phyloP scores from a whole-genome alignment of 92 coral and sea anemone genomes.

The Palythoa caribaeorum region DNA sequence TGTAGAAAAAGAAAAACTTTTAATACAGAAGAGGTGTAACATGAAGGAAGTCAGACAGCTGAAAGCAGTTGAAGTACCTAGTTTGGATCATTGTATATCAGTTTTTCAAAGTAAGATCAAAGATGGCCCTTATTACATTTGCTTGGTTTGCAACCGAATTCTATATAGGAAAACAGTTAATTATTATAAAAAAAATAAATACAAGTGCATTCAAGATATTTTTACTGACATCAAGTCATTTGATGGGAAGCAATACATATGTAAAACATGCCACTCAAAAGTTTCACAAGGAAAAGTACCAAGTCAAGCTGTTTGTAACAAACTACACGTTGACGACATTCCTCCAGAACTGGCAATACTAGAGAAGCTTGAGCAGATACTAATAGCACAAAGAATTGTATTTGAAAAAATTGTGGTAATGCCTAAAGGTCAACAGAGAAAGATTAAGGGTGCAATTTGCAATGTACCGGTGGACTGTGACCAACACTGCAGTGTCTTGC shows the following conservation, averaged over 20 bases:
- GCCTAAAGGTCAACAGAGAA: too few species aligned
- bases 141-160: constrained; percentile 42
- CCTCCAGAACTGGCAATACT: constrained; percentile 57
- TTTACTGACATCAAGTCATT: constrained; percentile 35
- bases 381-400: neutral
- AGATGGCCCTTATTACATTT: neutral
- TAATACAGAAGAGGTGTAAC: neutral
- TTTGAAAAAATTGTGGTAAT: neutral
- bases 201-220: neutral
- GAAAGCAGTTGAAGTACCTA: neutral
- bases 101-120: constrained; percentile 1
- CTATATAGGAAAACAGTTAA: constrained; percentile 51
- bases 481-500: neutral
- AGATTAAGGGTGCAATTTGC: too few species aligned
- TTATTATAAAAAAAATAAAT: neutral
- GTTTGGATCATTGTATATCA: constrained; percentile 2
- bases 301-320: constrained; percentile 53
- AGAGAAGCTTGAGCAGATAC: neutral
- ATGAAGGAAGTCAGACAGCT: neutral
- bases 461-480: neutral
- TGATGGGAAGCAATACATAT: constrained; percentile 52
- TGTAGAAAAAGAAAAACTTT: neutral
- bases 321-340: constrained; percentile 52
- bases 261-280: neutral
- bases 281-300: constrained; percentile 52